These are phyloP conservation scores for Xanthorhoe designata DNA, from an alignment of 2,888 invertebrate species.

Conservation along the genomic window DNA sequence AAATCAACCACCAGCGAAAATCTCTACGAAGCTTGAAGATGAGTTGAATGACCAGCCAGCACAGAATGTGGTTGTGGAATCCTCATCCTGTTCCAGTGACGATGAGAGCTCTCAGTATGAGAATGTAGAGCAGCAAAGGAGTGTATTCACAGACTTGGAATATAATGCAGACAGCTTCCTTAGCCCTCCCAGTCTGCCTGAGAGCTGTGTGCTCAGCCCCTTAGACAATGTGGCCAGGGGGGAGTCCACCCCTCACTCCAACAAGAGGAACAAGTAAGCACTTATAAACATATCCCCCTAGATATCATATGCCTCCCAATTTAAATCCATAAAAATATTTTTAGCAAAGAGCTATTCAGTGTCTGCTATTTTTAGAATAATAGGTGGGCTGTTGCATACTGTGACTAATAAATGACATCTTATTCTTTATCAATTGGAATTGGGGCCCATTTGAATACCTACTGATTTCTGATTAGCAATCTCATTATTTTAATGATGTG, in stretches of 20 bases:
- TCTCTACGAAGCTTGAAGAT: slow-evolving; percentile 61
- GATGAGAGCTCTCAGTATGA: slow-evolving; percentile 70
- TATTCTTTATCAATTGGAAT: slow-evolving; percentile 40
- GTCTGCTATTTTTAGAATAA: slow-evolving; percentile 44
- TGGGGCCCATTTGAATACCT: slow-evolving; percentile 18
- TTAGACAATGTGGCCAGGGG: slow-evolving; percentile 82
- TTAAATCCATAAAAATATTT: slow-evolving; percentile 42
- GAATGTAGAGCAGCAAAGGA: slow-evolving; percentile 67
- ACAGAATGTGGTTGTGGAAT: slow-evolving; percentile 76
- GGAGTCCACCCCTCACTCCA: slow-evolving; percentile 80
- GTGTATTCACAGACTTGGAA: slow-evolving; percentile 75
- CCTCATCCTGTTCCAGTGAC: slow-evolving; percentile 77
- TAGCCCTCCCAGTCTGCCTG: slow-evolving; percentile 80
- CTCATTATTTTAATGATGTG: not conserved
- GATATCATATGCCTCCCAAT: slow-evolving; percentile 33
- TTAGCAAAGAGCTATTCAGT: slow-evolving; percentile 45
- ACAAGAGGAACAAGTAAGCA: slow-evolving; percentile 75
- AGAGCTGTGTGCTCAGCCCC: slow-evolving; percentile 78
- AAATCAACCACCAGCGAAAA: slow-evolving; percentile 77
- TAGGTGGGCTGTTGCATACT: slow-evolving; percentile 45
- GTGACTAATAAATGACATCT: slow-evolving; percentile 44
- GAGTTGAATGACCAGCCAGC: slow-evolving; percentile 66
- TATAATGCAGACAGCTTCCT: slow-evolving; percentile 79
- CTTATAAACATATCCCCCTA: slow-evolving; percentile 11
- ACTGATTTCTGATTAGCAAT: slow-evolving; percentile 12